These are phyloP conservation scores for Elysia chlorotica DNA, from an alignment of 1,140 invertebrate species.

Conservation along the genomic window DNA sequence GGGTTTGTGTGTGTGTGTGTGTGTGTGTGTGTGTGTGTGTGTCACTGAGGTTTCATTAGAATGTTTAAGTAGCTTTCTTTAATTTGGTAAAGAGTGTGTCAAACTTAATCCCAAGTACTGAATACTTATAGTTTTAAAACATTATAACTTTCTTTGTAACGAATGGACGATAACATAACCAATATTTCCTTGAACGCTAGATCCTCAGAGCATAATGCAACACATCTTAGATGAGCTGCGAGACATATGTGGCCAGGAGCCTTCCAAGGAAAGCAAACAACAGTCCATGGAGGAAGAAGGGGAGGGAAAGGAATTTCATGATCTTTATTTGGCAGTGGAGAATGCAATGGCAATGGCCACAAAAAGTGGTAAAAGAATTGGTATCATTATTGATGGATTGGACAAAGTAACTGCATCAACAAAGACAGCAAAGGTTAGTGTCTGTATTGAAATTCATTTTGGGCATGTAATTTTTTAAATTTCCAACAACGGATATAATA, in stretches of 20 bases:
- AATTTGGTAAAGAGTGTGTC: too few relatives aligned
- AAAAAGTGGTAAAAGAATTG: slow-evolving; percentile 23
- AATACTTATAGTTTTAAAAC: too few relatives aligned
- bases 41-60: too few relatives aligned
- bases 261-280: not conserved
- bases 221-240: slow-evolving; percentile 23
- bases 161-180: too few relatives aligned
- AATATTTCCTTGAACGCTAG: slow-evolving; percentile 6
- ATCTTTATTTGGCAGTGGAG: slow-evolving; percentile 21
- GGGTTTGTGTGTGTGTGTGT: too few relatives aligned
- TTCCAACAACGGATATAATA: not conserved
- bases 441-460: not conserved
- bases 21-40: too few relatives aligned
- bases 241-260: not conserved
- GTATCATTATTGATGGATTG: slow-evolving; percentile 38
- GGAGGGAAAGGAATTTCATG: not conserved
- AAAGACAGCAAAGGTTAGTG: slow-evolving; percentile 35
- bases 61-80: too few relatives aligned
- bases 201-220: slow-evolving; percentile 21
- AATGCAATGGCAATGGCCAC: slow-evolving; percentile 12
- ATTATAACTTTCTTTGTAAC: too few relatives aligned
- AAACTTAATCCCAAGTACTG: too few relatives aligned
- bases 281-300: slow-evolving; percentile 2
- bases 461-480: not conserved
- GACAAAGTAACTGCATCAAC: slow-evolving; percentile 24